Evolutionary conservation across 2,888 invertebrate species (phyloP).

Genomic region (Gisinianus flammeolus): DNA sequence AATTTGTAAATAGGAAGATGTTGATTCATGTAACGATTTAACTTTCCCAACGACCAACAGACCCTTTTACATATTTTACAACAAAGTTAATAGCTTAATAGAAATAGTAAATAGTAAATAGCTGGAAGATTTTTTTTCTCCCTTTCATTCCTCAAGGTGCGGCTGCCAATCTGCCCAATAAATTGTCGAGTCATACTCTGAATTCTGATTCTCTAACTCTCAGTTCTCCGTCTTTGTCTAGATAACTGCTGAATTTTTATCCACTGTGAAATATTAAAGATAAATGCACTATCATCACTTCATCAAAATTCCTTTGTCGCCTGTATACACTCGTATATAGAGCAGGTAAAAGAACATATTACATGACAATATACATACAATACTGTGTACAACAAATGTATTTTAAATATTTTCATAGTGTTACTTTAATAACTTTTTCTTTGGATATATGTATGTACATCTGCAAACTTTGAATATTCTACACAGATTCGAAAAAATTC

Average conservation of each 20-base stretch:
- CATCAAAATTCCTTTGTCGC: conserved; percentile 39
- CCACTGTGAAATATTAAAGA: conserved; percentile 37
- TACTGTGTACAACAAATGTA: too few relatives aligned
- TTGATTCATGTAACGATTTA: too few relatives aligned
- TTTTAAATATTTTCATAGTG: too few relatives aligned
- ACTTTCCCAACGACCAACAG: neutral
- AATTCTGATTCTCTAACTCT: conserved; percentile 4
- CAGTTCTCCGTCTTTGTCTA: conserved; percentile 14
- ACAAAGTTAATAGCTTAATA: neutral
- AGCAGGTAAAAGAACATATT: too few relatives aligned
- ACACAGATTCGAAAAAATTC: neutral
- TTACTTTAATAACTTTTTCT: too few relatives aligned
- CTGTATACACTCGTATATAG: neutral
- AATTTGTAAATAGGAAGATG: too few relatives aligned
- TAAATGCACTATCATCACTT: conserved; percentile 39
- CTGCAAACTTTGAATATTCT: too few relatives aligned
- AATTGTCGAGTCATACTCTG: conserved; percentile 18
- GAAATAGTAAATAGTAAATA: neutral
- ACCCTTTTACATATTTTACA: neutral
- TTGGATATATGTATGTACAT: too few relatives aligned
- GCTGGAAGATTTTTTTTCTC: neutral
- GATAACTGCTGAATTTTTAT: conserved; percentile 31
- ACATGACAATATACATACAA: too few relatives aligned
- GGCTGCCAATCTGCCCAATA: conserved; percentile 23
- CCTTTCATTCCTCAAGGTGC: conserved; percentile 24